phyloP scores from a whole-genome alignment of 53 echinoderm and acorn worm species.

The Actinopyga echinites region DNA sequence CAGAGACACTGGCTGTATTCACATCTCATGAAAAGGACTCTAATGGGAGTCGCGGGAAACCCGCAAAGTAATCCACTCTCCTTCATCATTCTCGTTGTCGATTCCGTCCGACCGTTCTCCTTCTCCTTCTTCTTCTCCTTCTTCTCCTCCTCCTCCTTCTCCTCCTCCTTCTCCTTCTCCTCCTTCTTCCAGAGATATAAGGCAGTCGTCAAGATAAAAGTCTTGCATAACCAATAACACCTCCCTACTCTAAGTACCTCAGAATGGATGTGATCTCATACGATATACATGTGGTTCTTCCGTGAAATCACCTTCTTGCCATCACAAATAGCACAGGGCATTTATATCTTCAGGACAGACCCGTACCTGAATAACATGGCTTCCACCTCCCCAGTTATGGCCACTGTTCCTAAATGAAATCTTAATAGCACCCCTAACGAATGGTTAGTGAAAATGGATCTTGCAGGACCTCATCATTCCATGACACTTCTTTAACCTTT shows the following conservation, averaged over 20 bases:
- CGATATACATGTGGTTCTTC: slow-evolving; percentile 12
- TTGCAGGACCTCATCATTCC: slow-evolving; percentile 54
- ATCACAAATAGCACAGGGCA: slow-evolving; percentile 40
- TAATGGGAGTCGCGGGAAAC: too few relatives aligned
- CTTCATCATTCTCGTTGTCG: slow-evolving; percentile 13
- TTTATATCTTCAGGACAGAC: slow-evolving; percentile 28
- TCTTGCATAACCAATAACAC: slow-evolving; percentile 41
- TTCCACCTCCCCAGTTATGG: slow-evolving; percentile 29
- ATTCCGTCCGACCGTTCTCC: too few relatives aligned
- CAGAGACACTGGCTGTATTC: slow-evolving; percentile 6
- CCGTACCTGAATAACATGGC: slow-evolving; percentile 52
- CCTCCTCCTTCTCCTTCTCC: too few relatives aligned
- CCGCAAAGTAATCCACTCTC: too few relatives aligned
- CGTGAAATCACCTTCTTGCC: slow-evolving; percentile 36
- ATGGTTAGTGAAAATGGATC: slow-evolving; percentile 61
- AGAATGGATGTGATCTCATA: slow-evolving; percentile 44
- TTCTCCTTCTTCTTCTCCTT: too few relatives aligned
- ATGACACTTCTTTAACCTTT: slow-evolving; percentile 37
- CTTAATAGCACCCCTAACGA: slow-evolving; percentile 60
- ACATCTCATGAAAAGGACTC: too few relatives aligned
- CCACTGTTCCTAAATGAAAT: slow-evolving; percentile 28
- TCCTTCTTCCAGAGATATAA: slow-evolving; percentile 49
- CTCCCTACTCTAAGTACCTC: slow-evolving; percentile 10
- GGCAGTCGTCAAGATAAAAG: slow-evolving; percentile 79
- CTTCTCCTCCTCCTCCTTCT: too few relatives aligned